Evolutionary conservation across 1,140 invertebrate species (phyloP), one percentile per base, ranked within the genome.

Genomic region (honey bee (Apis mellifera)): DNA sequence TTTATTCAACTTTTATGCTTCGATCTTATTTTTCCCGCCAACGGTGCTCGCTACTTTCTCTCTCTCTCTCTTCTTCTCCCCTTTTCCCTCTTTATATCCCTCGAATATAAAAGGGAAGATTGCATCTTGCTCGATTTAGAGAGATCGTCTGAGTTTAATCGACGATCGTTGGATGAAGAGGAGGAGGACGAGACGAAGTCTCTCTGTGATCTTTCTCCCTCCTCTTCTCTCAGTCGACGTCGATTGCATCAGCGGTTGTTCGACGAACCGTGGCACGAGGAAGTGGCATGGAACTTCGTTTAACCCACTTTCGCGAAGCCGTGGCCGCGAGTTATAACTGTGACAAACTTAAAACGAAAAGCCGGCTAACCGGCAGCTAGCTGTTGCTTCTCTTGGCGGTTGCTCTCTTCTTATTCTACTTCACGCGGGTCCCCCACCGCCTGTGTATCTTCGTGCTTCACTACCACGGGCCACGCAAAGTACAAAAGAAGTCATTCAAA

Each of bases 231-330:
- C 4, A 32, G 32, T 23, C 62, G 17, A 32, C 62, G 54, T 50
- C 48, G 55, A 62, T 50, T 60, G 70, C 42, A 79, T 79, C 76
- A 50, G 32, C 26, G 59, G 55, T 50, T 52, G 69, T 60, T 60
- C 59, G 52, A 73, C 82, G 82, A 78, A 77, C 70, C 73, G 65
- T 70, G 65, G 50, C 32, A 42, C 50, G 66, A 60, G 57, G 57
- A 78, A 82, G 79, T 80, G 84, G 82, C 82, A 64, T 73, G 62
- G 59, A 92, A 92, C 90, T 91, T 92, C 85, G 85, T 91, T 93
- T 93, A 93, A 92, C 91, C 92, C 86, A 94, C 90, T 93, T 93
- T 91, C 70, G 82, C 81, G 62, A 26, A 66, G 70, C 48, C 59
- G 79, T 57, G 66, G 66, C 13, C 66, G 55, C 71, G 32, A 82